A percentile compares a stretch with the other conserved stretches of the same genome.
Evolutionary conservation across 2,888 invertebrate genomes (phyloP).

Genomic region (Argyra leucocephala): DNA sequence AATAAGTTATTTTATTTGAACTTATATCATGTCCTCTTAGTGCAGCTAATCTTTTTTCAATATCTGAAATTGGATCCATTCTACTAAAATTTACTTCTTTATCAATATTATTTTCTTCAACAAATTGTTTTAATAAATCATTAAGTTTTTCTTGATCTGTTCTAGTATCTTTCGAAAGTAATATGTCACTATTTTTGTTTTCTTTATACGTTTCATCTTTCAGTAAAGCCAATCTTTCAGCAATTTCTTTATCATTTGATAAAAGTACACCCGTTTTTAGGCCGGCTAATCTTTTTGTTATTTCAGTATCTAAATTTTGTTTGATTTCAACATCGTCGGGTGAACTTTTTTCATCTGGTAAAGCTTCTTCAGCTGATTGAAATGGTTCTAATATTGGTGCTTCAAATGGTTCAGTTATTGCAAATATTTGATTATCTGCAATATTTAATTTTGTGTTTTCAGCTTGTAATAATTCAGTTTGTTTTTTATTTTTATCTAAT

Average conservation of each 20-base stretch:
- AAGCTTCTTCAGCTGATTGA: slow-evolving; percentile 14
- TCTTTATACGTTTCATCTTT: slow-evolving; percentile 47
- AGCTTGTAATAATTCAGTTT: neutral
- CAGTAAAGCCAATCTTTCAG: slow-evolving; percentile 55
- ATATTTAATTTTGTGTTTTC: neutral
- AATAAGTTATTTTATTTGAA: neutral
- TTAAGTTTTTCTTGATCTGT: slow-evolving; percentile 62
- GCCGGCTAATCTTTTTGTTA: slow-evolving; percentile 57
- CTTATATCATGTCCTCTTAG: slow-evolving; percentile 42
- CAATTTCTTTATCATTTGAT: slow-evolving; percentile 56
- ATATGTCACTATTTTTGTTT: slow-evolving; percentile 36
- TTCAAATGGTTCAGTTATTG: slow-evolving; percentile 25
- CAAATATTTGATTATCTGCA: slow-evolving; percentile 13
- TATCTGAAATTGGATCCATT: slow-evolving; percentile 46
- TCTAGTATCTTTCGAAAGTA: slow-evolving; percentile 49
- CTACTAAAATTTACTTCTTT: slow-evolving; percentile 45
- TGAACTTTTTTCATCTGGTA: slow-evolving; percentile 12
- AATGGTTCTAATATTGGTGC: slow-evolving; percentile 34
- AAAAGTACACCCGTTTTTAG: slow-evolving; percentile 50
- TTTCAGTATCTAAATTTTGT: slow-evolving; percentile 46
- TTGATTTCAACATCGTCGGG: slow-evolving; percentile 29
- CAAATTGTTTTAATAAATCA: slow-evolving; percentile 53
- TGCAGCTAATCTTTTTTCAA: slow-evolving; percentile 47
- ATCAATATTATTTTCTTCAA: slow-evolving; percentile 49
- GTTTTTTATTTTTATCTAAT: slow-evolving; percentile 13